Base-by-base conservation (phyloP, 2,113 vertebrate genomes). In the Suncus etruscus region DNA sequence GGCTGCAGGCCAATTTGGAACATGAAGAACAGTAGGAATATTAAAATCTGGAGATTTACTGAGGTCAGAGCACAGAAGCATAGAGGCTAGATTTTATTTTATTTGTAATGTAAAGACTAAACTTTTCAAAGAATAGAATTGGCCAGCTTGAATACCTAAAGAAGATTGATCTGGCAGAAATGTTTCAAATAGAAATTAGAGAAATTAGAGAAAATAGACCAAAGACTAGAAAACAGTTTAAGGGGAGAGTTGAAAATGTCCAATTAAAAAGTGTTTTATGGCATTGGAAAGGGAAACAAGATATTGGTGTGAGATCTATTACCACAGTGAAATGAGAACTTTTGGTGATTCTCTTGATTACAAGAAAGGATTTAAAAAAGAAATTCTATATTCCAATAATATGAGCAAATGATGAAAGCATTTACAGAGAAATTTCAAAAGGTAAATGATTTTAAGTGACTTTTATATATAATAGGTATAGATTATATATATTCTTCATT, bases 281-380 rank as follows among this genome's bases (percentile, higher is more conserved):
- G 10, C 0, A 5, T 1, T 48, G 15, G 22, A 8, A 29, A 65
- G 45, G 20, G 80, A 32, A 15, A 4, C 6, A 84, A 39, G 31
- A 3, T 1, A 48, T 0, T 1, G n/a, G 25, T 2, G 1, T 22
- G 24, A 65, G 20, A 31, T 11, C 3, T 6, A 24, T 2, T n/a
- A 45, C 29, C 18, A 80, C 25, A 9, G 5, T 25, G 3, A 63
- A 73, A 0, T 74, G 78, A 63, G 5, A n/a, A 48, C 15, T 45
- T 24, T 79, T 75, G n/a, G 32, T 61, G 69, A 80, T 6, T 51
- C 27, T 0, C 32, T 3, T 83, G 20, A 6, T 91, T 69, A 65
- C 18, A 11, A 61, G 16, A 74, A 58, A 87, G 51, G 3, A 32
- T 73, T 79, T 0, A 54, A 86, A 45, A 32, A 32, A 77, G 9